Evolutionary conservation across 2,888 invertebrate species (phyloP).

Genomic region (Tenodera sinensis): DNA sequence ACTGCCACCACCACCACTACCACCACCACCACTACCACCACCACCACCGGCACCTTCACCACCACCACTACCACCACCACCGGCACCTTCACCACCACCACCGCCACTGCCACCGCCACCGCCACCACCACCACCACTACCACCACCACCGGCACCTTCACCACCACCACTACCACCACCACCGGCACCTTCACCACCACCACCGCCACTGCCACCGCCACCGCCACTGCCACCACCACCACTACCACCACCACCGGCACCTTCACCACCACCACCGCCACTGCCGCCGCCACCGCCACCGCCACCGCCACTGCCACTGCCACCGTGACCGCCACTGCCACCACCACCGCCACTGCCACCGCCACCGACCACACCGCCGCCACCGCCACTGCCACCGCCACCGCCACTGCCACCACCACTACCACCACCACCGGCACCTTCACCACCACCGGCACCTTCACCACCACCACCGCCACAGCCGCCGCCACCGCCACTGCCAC

Average conservation of each 20-base stretch:
- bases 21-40: too few relatives aligned
- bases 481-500: neutral
- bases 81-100: constrained; percentile 31
- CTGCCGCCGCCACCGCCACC: neutral
- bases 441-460: neutral
- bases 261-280: neutral
- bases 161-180: constrained; percentile 39
- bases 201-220: constrained; percentile 21
- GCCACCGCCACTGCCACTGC: too few relatives aligned
- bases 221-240: constrained; percentile 42
- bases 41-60: too few relatives aligned
- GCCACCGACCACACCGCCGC: too few relatives aligned
- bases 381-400: too few relatives aligned
- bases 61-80: too few relatives aligned
- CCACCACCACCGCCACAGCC: too few relatives aligned
- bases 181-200: constrained; percentile 42
- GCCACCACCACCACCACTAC: constrained; percentile 39
- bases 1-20: too few relatives aligned
- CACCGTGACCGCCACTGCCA: too few relatives aligned
- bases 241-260: constrained; percentile 46
- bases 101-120: constrained; percentile 33
- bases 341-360: too few relatives aligned
- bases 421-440: neutral
- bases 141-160: constrained; percentile 23
- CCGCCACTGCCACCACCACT: neutral